Evolutionary conservation across 2,113 vertebrate species (phyloP).

Genomic region (Hippocampus comes): DNA sequence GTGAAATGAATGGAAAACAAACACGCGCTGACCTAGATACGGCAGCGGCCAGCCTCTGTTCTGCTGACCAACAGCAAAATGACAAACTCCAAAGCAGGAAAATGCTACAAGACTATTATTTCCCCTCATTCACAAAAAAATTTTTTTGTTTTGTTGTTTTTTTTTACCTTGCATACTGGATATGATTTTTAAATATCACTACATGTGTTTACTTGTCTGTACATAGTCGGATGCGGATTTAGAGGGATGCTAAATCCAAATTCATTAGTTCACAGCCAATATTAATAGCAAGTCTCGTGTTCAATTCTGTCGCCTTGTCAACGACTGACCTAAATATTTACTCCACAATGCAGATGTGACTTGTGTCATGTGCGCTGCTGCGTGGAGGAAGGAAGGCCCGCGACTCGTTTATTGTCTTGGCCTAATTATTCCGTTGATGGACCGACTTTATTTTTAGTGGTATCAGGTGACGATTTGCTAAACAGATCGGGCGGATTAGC

Average conservation of each 20-base stretch:
- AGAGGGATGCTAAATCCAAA: too few relatives aligned
- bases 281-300: not conserved
- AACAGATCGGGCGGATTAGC: too few relatives aligned
- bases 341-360: conserved; percentile 15
- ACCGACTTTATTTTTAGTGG: not conserved
- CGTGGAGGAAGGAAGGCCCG: conserved; percentile 19
- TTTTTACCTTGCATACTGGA: conserved; percentile 4
- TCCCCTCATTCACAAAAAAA: conserved; percentile 20
- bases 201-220: too few relatives aligned
- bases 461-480: too few relatives aligned
- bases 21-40: conserved; percentile 31
- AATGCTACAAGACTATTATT: conserved; percentile 1
- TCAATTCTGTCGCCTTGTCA: not conserved
- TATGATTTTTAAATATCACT: not conserved
- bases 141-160: too few relatives aligned
- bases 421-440: conserved; percentile 14
- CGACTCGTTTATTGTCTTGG: conserved; percentile 17
- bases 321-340: not conserved
- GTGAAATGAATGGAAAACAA: not conserved
- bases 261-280: not conserved
- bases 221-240: too few relatives aligned
- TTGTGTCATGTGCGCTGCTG: conserved; percentile 27
- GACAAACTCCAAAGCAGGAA: conserved; percentile 14
- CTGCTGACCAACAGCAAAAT: conserved; percentile 15
- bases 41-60: conserved; percentile 22